Evolutionary conservation across 1,140 invertebrate genomes (phyloP).

Genomic region (Ylistrum balloti): DNA sequence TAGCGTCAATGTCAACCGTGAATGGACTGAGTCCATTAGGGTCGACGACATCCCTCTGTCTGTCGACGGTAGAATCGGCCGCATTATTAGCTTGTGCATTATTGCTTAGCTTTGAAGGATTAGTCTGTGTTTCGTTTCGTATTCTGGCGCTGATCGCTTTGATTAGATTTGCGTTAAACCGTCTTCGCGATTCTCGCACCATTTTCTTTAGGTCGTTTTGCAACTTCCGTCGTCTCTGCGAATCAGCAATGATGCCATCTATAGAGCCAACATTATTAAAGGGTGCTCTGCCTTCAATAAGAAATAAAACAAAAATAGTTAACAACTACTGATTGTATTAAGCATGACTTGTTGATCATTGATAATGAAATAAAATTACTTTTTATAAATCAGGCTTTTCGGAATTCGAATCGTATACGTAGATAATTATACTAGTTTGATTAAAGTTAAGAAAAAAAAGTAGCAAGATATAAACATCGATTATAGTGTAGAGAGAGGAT

Average conservation of each 20-base stretch:
- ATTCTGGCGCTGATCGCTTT: not conserved
- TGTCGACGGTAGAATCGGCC: not conserved
- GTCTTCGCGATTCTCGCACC: not conserved
- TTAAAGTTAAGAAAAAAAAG: too few relatives aligned
- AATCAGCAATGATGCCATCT: not conserved
- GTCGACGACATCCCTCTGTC: not conserved
- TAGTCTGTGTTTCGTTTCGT: not conserved
- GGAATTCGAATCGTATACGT: too few relatives aligned
- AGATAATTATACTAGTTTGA: too few relatives aligned
- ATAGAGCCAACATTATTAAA: not conserved
- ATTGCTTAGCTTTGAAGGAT: not conserved
- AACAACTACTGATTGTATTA: too few relatives aligned
- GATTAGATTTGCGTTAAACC: not conserved
- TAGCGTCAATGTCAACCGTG: not conserved
- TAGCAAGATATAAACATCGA: too few relatives aligned
- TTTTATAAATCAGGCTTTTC: too few relatives aligned
- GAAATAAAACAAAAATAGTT: not conserved
- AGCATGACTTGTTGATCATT: too few relatives aligned
- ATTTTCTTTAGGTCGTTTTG: not conserved
- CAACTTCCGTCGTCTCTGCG: not conserved
- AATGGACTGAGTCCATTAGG: not conserved
- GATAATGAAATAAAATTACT: too few relatives aligned
- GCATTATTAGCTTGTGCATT: not conserved
- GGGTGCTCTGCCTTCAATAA: not conserved
- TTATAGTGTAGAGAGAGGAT: too few relatives aligned